Base-by-base conservation (phyloP, 2,888 invertebrate species). In the Oligia fasciuncula region DNA sequence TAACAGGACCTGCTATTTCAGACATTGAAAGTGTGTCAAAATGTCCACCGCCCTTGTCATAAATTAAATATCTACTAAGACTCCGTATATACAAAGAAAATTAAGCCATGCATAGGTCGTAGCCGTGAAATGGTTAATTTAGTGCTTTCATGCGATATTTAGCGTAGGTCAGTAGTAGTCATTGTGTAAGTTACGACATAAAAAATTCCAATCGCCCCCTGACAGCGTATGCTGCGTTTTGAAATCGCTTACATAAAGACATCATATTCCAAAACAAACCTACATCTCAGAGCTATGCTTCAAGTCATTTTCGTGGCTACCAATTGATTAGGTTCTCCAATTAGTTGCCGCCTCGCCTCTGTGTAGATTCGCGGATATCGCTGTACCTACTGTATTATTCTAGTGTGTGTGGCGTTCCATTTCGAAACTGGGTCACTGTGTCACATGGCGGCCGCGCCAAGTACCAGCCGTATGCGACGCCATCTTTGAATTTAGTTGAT, bases 391-490 rank as follows among this genome's bases (percentile, higher is more conserved):
- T 91, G 92, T 92, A 91, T 91, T 94, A 92, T 93, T 93, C 93
- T 95, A 94, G 94, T 95, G 94, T 94, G 94, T 94, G 94, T 93
- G 92, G 93, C 94, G 96, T 96, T 96, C 96, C 96, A 96, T 96
- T 96, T 97, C 94, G 93, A 95, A 97, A 96, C 95, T 96, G 91
- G 97, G 97, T 96, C 94, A 97, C 93, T 93, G 92, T 96, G 97
- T 96, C 96, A 95, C 92, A 95, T 93, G 95, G 95, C 95, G 93
- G 94, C 94, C 94, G 94, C 94, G 94, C 93, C 94, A 94, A 95
- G 93, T 94, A 94, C 93, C 93, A 93, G 89, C 92, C 93, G 93
- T 94, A 93, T 92, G 92, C 93, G 94, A 92, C 95, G 95, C 95
- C 96, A 95, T 96, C 95, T 96, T 96, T 95, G 94, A 94, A 95